A percentile compares a stretch with the other conserved stretches of the same genome.
phyloP scores from a whole-genome alignment of 2,797 vertebrate genomes.

The Pseudochirops corinnae region DNA sequence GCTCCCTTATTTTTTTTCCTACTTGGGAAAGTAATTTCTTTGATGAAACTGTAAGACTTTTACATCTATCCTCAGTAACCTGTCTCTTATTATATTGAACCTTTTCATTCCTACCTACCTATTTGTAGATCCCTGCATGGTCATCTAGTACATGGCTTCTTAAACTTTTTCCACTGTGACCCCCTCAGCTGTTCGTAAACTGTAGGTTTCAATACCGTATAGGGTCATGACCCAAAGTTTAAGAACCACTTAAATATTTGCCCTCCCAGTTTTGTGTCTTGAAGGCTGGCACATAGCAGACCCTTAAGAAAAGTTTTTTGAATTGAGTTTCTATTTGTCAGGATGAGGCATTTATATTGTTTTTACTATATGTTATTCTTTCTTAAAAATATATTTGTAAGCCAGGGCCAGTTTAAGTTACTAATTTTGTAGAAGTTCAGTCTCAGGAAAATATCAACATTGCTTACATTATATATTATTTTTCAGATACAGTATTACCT shows the following conservation, averaged over 20 bases:
- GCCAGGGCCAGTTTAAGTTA: neutral
- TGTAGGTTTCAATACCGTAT: too few species aligned
- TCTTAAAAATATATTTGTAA: neutral
- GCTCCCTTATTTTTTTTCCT: neutral
- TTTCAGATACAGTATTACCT: neutral
- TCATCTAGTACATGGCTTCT: neutral
- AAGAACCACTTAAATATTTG: neutral
- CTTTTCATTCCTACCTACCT: neutral
- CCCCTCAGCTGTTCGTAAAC: too few species aligned
- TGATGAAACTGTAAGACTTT: neutral
- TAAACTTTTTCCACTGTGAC: too few species aligned
- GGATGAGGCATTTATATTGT: neutral
- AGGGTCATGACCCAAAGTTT: too few species aligned
- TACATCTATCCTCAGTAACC: neutral
- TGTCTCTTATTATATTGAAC: neutral
- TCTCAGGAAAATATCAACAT: neutral
- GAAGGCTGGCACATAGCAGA: neutral
- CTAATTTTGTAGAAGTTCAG: neutral
- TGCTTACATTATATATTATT: neutral
- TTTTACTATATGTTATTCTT: neutral
- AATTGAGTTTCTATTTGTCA: neutral
- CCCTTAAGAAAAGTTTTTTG: neutral
- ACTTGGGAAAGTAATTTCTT: neutral
- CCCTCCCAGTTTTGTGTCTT: neutral
- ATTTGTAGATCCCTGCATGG: neutral